These are phyloP conservation scores for Drosophila robusta DNA, from an alignment of 2,888 invertebrate species.

Conservation along the genomic window DNA sequence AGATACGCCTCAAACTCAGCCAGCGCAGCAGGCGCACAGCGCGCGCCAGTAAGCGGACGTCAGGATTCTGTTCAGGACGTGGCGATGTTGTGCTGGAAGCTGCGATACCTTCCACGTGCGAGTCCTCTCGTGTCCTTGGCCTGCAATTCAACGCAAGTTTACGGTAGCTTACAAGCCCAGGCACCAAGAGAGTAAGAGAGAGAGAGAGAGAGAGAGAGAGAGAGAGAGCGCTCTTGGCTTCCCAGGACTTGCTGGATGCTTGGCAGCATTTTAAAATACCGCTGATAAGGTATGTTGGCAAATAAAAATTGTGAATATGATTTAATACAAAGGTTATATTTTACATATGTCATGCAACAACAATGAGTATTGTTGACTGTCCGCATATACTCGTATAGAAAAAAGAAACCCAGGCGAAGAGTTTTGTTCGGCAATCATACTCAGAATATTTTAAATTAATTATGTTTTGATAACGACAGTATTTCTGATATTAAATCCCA, in stretches of 20 bases:
- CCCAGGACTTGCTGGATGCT: constrained; percentile 1
- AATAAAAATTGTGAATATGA: too few species aligned
- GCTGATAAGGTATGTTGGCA: neutral
- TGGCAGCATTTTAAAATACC: neutral
- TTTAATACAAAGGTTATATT: too few species aligned
- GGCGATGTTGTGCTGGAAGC: constrained; percentile 40
- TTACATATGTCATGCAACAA: too few species aligned
- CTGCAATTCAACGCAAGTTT: constrained; percentile 32
- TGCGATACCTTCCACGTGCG: constrained; percentile 25
- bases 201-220: neutral
- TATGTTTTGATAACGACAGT: too few species aligned
- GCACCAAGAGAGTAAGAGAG: neutral
- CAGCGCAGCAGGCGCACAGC: constrained; percentile 83
- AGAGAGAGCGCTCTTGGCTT: neutral
- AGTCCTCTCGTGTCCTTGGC: constrained; percentile 19
- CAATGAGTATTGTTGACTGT: too few species aligned
- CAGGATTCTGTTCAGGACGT: constrained; percentile 23
- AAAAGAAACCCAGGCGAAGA: too few species aligned
- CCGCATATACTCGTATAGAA: too few species aligned
- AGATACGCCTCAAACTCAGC: constrained; percentile 86
- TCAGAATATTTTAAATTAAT: too few species aligned
- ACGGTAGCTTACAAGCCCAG: constrained; percentile 47
- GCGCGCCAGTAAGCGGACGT: constrained; percentile 4
- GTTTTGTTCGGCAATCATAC: too few species aligned
- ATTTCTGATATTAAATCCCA: too few species aligned